phyloP scores from a whole-genome alignment of 1,140 invertebrate species.

The Drosophila lini region DNA sequence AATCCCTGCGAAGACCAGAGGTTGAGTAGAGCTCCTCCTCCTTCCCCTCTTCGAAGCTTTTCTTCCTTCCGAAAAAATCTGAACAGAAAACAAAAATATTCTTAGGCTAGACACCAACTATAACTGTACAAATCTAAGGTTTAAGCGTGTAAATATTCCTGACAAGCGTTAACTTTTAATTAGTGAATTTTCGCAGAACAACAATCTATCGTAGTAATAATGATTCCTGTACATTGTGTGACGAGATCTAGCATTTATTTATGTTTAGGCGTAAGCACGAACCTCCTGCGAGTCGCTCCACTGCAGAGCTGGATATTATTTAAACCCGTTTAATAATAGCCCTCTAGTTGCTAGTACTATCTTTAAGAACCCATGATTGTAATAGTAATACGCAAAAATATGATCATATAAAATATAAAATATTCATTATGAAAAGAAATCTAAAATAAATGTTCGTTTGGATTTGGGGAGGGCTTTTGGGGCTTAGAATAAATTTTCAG shows the following conservation, averaged over 20 bases:
- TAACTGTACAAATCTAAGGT: slow-evolving; percentile 71
- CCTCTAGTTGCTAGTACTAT: slow-evolving; percentile 53
- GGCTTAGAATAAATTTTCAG: too few species aligned
- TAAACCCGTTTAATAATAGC: slow-evolving; percentile 47
- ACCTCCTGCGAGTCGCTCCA: slow-evolving; percentile 48
- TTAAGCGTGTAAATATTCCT: slow-evolving; percentile 73
- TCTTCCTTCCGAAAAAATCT: slow-evolving; percentile 19
- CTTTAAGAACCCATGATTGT: slow-evolving; percentile 41
- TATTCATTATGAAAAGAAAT: slow-evolving; percentile 65
- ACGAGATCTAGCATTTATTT: slow-evolving; percentile 66
- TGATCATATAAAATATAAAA: slow-evolving; percentile 77
- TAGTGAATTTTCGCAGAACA: slow-evolving; percentile 67
- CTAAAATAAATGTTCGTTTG: slow-evolving; percentile 1
- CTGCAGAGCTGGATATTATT: slow-evolving; percentile 44
- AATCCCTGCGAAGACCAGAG: slow-evolving; percentile 39
- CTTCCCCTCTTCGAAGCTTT: slow-evolving; percentile 25
- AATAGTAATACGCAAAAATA: slow-evolving; percentile 54
- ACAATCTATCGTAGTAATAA: slow-evolving; percentile 23
- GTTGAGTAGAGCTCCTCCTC: slow-evolving; percentile 67
- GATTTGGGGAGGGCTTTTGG: background rate
- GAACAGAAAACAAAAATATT: slow-evolving; percentile 27
- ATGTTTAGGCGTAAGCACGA: slow-evolving; percentile 51
- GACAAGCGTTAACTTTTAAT: slow-evolving; percentile 62
- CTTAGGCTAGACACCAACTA: slow-evolving; percentile 41
- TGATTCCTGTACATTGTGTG: slow-evolving; percentile 51